Conservation (phyloP, 2,888 invertebrate genomes). For the Leistus spinibarbis region DNA sequence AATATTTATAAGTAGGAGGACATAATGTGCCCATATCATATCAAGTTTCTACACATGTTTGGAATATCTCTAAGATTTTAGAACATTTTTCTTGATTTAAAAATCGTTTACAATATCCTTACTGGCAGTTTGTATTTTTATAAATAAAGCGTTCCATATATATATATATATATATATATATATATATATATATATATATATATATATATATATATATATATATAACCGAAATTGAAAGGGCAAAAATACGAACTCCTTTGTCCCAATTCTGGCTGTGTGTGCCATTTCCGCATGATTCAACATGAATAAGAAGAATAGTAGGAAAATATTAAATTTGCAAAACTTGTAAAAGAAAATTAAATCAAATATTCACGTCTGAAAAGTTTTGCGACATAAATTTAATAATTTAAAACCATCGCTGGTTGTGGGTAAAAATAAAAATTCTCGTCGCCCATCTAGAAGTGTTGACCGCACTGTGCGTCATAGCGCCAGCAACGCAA, state of each 20-base stretch:
- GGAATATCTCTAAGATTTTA: too few species aligned
- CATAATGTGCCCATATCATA: too few species aligned
- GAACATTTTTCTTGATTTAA: too few species aligned
- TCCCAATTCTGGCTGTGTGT: background rate
- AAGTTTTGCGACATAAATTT: conserved; percentile 36
- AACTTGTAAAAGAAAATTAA: conserved; percentile 38
- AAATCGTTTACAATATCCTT: too few species aligned
- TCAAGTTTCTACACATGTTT: too few species aligned
- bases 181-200: conserved; percentile 26
- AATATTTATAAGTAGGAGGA: too few species aligned
- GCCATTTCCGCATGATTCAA: conserved; percentile 29
- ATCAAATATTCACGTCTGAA: conserved; percentile 39
- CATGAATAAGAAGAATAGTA: conserved; percentile 21
- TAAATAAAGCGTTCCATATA: conserved; percentile 21
- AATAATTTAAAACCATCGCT: conserved; percentile 28
- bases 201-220: background rate
- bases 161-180: conserved; percentile 30
- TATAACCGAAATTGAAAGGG: background rate
- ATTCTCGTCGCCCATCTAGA: conserved; percentile 3
- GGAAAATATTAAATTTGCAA: conserved; percentile 33
- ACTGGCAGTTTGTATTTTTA: background rate
- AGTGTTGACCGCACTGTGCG: conserved; percentile 24
- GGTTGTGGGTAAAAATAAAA: background rate
- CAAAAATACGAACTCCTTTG: background rate
- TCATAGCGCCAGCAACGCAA: conserved; percentile 10